Evolutionary conservation across 2,113 vertebrate species (phyloP), one percentile per base, ranked within the genome.

Genomic region (Caloenas nicobarica): DNA sequence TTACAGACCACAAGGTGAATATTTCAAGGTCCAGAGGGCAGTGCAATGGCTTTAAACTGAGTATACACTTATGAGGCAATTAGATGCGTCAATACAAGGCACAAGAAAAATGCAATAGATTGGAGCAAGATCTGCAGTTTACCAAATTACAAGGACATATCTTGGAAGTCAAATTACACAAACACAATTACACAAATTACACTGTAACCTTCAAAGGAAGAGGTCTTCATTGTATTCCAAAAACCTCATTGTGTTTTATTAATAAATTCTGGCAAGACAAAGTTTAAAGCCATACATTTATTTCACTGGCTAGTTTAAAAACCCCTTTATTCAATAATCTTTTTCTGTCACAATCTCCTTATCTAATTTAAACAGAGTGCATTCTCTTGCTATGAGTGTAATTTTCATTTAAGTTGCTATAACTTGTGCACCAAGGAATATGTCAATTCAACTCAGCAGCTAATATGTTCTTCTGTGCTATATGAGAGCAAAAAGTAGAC

Each of bases 151-250:
- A 73, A 88, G 76, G 81, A 96, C 77, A 53, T 68, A 88, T 88
- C 91, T 56, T 64, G 74, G 44, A 95, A 95, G 96, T 93, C 66
- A 86, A 93, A 88, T 95, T 95, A 91, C 53, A 83, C 88, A 92
- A 92, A 96, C 77, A 90, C 81, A 94, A 89, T 95, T 96, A 96
- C 87, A 94, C 81, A 94, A 93, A 96, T 95, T 95, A 91, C 77
- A 79, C 86, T 72, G 81, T 92, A 95, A 95, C 91, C 86, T 93
- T 93, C 92, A 91, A 96, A 94, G 83, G 73, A 92, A 94, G 62
- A 80, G 80, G 57, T 79, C 91, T 91, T 87, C 77, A 44, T 16
- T 86, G 84, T 93, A 86, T 83, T 96, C 81, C 76, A 88, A 88
- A 96, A 94, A 62, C 51, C 31, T 93, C 90, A 81, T 54, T 68